phyloP scores from a whole-genome alignment of 2,113 vertebrate species.

The Takifugu flavidus region DNA sequence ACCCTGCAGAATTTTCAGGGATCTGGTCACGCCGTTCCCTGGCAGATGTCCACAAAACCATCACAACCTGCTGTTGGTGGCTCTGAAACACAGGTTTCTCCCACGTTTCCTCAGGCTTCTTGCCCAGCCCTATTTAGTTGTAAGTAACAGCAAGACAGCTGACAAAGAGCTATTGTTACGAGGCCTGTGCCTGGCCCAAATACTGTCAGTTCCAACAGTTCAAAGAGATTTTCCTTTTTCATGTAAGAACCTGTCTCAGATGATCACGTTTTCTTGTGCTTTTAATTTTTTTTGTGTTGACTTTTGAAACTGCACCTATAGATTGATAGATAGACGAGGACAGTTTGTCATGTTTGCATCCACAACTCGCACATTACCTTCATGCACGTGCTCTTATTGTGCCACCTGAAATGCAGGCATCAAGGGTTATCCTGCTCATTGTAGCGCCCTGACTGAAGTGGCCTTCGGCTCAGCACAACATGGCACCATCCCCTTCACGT shows the following conservation, averaged over 20 bases:
- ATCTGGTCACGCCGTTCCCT: constrained; percentile 43
- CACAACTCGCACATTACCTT: background rate
- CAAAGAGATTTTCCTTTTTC: constrained; percentile 4
- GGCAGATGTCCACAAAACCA: constrained; percentile 22
- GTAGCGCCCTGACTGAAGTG: constrained; percentile 5
- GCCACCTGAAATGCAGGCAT: background rate
- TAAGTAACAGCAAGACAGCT: background rate
- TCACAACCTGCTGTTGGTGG: constrained; percentile 21
- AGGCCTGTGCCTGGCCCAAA: background rate
- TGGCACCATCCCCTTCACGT: constrained; percentile 33
- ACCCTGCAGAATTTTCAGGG: constrained; percentile 24
- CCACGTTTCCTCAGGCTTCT: background rate
- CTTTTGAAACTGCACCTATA: too few species aligned
- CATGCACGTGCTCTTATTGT: background rate
- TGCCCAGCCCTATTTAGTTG: constrained; percentile 9
- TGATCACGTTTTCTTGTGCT: background rate
- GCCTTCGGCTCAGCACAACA: constrained; percentile 19
- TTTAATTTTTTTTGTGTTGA: too few species aligned
- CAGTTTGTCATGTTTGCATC: background rate
- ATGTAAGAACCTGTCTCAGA: background rate
- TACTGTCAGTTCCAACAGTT: background rate
- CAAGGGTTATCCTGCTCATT: background rate
- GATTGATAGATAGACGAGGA: background rate
- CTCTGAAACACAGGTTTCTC: constrained; percentile 10
- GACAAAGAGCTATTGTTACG: constrained; percentile 17